Evolutionary conservation across 2,113 vertebrate species (phyloP).

Genomic region (Urocynchramus pylzowi): DNA sequence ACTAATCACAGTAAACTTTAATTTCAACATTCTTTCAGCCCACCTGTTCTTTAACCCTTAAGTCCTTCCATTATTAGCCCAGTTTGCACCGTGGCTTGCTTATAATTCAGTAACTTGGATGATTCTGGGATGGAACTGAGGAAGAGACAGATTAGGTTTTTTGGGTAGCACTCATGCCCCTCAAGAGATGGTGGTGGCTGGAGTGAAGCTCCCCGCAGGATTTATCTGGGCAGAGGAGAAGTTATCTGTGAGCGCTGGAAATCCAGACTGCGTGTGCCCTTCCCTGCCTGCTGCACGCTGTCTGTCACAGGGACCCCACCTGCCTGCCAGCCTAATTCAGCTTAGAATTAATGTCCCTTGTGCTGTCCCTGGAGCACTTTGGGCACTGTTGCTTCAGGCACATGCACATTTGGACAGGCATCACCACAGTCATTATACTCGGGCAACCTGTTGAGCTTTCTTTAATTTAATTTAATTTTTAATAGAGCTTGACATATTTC

Average conservation of each 20-base stretch:
- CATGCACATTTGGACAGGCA: not conserved
- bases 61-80: accelerated
- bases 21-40: not conserved
- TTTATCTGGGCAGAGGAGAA: not conserved
- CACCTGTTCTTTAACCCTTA: not conserved
- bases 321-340: not conserved
- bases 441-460: not conserved
- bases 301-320: not conserved
- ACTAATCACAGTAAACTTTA: not conserved
- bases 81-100: not conserved
- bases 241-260: not conserved
- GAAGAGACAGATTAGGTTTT: not conserved
- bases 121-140: not conserved
- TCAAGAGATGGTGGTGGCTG: not conserved
- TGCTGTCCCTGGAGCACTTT: not conserved
- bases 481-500: conserved; percentile 24
- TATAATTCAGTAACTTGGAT: not conserved
- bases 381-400: not conserved
- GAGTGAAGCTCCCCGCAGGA: not conserved
- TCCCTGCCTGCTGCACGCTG: not conserved
- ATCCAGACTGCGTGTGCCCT: not conserved
- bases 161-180: not conserved
- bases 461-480: conserved; percentile 57
- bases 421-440: not conserved
- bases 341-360: not conserved